phyloP scores from a whole-genome alignment of 2,888 invertebrate species.

The Scotopteryx bipunctaria region DNA sequence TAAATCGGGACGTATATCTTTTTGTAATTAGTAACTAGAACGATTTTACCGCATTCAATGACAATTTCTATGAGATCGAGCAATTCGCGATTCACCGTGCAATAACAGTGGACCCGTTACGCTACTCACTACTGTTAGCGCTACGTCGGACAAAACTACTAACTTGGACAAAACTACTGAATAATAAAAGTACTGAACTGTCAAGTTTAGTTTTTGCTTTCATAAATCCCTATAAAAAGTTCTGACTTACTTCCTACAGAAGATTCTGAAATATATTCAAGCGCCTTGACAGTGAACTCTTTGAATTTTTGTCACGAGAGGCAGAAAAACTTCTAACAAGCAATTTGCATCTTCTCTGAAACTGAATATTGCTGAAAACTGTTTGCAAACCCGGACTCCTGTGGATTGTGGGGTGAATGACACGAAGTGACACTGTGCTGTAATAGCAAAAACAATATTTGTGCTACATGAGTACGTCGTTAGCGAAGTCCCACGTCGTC shows the following conservation, averaged over 20 bases:
- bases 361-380: no score
- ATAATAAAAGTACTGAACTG: neutral
- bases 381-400: neutral
- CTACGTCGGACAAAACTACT: conserved; percentile 4
- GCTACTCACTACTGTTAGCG: conserved; percentile 26
- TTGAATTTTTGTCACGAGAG: no score
- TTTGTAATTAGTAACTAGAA: conserved; percentile 35
- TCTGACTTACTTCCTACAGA: no score
- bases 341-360: no score
- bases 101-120: conserved; percentile 26
- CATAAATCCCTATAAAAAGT: no score
- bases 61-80: conserved; percentile 27
- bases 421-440: conserved; percentile 22
- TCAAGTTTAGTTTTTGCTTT: neutral
- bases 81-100: conserved; percentile 25
- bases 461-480: conserved; percentile 50
- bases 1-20: conserved; percentile 26
- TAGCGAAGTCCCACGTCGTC: conserved; percentile 55
- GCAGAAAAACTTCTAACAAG: no score
- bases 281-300: no score
- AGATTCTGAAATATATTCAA: no score
- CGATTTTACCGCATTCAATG: conserved; percentile 36
- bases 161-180: conserved; percentile 3
- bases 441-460: conserved; percentile 28
- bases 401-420: conserved; percentile 4